Evolutionary conservation across 2,797 vertebrate species (phyloP).

Genomic region (Meda fulgida): DNA sequence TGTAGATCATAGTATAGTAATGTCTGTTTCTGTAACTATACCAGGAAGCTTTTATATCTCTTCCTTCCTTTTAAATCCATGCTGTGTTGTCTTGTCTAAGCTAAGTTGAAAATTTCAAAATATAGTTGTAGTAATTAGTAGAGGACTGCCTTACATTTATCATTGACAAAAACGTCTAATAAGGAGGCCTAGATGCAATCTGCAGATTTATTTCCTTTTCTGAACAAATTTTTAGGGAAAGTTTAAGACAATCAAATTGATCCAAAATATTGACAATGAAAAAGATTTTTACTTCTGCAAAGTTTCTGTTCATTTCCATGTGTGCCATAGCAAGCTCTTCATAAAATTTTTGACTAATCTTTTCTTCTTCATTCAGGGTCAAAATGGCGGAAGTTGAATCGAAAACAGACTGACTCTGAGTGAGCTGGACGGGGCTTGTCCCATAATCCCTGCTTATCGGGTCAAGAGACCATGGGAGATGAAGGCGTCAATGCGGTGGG

Average conservation of each 20-base stretch:
- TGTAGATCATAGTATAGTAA: background rate
- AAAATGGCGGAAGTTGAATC: constrained; percentile 74
- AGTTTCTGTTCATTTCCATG: background rate
- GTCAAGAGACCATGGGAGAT: constrained; percentile 80
- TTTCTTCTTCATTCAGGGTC: constrained; percentile 61
- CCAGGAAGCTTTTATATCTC: background rate
- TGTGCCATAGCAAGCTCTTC: too few species aligned
- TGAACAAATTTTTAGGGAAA: background rate
- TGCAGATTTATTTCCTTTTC: background rate
- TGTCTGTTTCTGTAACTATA: background rate
- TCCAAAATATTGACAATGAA: background rate
- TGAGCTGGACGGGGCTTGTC: constrained; percentile 68
- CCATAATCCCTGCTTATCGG: constrained; percentile 67
- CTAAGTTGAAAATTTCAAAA: background rate
- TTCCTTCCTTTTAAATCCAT: background rate
- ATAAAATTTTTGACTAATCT: background rate
- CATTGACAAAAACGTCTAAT: background rate
- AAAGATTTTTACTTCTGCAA: background rate
- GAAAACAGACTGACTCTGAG: constrained; percentile 49
- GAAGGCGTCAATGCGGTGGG: constrained; percentile 66
- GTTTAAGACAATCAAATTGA: background rate
- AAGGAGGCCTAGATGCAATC: background rate
- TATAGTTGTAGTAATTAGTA: background rate
- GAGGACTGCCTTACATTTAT: background rate
- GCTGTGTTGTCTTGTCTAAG: background rate